A percentile compares a stretch with the other conserved stretches of the same genome.
Conservation (phyloP, 1,140 invertebrate species). For the Anastatus disparis region DNA sequence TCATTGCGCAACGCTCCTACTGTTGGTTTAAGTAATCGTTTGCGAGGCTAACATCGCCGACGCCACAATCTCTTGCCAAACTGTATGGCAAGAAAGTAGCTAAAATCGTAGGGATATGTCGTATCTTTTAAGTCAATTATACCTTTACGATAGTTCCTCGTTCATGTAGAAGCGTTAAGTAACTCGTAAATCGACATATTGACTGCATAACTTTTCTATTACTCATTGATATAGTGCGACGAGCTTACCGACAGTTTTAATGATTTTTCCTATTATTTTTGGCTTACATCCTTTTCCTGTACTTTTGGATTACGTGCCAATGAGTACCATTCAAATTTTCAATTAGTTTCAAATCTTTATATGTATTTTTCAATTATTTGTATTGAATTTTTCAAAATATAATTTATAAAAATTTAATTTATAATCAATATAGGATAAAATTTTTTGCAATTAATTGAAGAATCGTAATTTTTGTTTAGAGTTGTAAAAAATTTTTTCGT, state of each 20-base stretch:
- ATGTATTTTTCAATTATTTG: too few relatives aligned
- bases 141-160: background rate
- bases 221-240: background rate
- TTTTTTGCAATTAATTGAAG: too few relatives aligned
- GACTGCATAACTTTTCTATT: background rate
- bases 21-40: slow-evolving; percentile 39
- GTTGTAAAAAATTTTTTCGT: too few relatives aligned
- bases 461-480: too few relatives aligned
- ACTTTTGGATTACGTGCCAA: too few relatives aligned
- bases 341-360: too few relatives aligned
- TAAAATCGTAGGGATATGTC: slow-evolving; percentile 43
- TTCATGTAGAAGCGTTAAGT: slow-evolving; percentile 4
- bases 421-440: too few relatives aligned
- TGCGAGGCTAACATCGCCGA: background rate
- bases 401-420: too few relatives aligned
- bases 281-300: background rate
- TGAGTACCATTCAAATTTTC: background rate
- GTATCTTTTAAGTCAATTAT: slow-evolving; percentile 1
- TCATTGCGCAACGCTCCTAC: slow-evolving; percentile 37
- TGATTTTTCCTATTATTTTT: background rate
- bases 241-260: background rate
- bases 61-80: slow-evolving; percentile 6
- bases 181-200: slow-evolving; percentile 6
- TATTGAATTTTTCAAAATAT: too few relatives aligned
- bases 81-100: slow-evolving; percentile 20